A percentile compares a stretch with the other conserved stretches of the same genome.
Evolutionary conservation across 2,888 invertebrate species (phyloP).

Genomic region (Clunio marinus): DNA sequence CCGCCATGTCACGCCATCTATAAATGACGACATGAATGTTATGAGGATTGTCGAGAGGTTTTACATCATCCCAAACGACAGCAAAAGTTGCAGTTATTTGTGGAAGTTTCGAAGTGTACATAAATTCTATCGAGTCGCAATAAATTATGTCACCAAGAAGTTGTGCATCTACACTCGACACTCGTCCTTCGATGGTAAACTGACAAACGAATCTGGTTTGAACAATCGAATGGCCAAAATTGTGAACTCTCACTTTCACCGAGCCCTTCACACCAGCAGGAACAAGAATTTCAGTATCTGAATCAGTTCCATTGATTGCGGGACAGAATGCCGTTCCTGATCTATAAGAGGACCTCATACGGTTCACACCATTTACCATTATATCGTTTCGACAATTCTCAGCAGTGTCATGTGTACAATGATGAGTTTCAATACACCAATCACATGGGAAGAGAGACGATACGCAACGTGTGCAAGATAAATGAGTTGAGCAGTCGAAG

Average conservation of each 20-base stretch:
- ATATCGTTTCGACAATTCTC: slow-evolving; percentile 93
- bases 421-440: slow-evolving; percentile 47
- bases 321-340: slow-evolving; percentile 94
- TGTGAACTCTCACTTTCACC: slow-evolving; percentile 82
- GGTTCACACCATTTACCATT: slow-evolving; percentile 84
- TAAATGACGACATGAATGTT: slow-evolving; percentile 73
- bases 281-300: slow-evolving; percentile 85
- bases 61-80: slow-evolving; percentile 92
- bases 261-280: slow-evolving; percentile 86
- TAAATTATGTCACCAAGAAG: slow-evolving; percentile 88
- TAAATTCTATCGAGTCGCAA: slow-evolving; percentile 89
- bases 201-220: slow-evolving; percentile 92
- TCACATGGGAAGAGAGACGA: slow-evolving; percentile 89
- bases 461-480: slow-evolving; percentile 93
- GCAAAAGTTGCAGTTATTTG: slow-evolving; percentile 94
- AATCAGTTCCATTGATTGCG: slow-evolving; percentile 84
- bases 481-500: slow-evolving; percentile 96
- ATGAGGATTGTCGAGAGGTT: slow-evolving; percentile 93
- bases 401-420: slow-evolving; percentile 89
- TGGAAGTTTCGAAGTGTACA: slow-evolving; percentile 81
- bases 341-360: slow-evolving; percentile 87
- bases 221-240: slow-evolving; percentile 91
- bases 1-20: slow-evolving; percentile 93
- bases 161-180: slow-evolving; percentile 86
- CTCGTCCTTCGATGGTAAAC: slow-evolving; percentile 92